Evolutionary conservation across 2,797 vertebrate species (phyloP).

Genomic region (Sciaenops ocellatus): DNA sequence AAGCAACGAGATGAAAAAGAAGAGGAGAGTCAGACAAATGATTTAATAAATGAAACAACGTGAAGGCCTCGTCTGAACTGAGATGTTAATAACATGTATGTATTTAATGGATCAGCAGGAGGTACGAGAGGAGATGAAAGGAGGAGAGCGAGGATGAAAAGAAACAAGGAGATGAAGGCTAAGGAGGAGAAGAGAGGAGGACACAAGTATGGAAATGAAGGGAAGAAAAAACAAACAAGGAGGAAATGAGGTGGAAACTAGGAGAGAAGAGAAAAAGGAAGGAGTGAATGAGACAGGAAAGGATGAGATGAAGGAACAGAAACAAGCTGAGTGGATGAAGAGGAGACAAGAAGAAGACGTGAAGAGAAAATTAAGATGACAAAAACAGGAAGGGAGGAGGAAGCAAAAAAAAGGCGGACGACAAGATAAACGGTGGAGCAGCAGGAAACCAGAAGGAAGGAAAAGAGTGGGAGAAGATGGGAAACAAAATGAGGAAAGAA

Average conservation of each 20-base stretch:
- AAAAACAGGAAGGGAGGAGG: too few relatives aligned
- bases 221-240: neutral
- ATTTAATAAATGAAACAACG: slow-evolving; percentile 25
- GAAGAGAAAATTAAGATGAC: too few relatives aligned
- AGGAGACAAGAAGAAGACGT: too few relatives aligned
- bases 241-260: neutral
- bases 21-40: slow-evolving; percentile 25
- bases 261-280: neutral
- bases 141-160: too few relatives aligned
- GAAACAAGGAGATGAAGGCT: too few relatives aligned
- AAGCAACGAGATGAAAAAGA: slow-evolving; percentile 10
- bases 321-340: too few relatives aligned
- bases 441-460: too few relatives aligned
- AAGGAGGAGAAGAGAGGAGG: neutral
- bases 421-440: too few relatives aligned
- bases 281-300: neutral
- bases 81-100: slow-evolving; percentile 21
- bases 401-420: too few relatives aligned
- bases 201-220: neutral
- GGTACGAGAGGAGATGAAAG: neutral
- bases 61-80: slow-evolving; percentile 2
- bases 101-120: slow-evolving; percentile 43
- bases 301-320: too few relatives aligned
- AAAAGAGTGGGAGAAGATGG: too few relatives aligned
- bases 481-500: too few relatives aligned